Percentiles rank a stretch among this genome's conserved stretches.
phyloP scores from a whole-genome alignment of 2,113 vertebrate genomes.

The Xerus inauris region DNA sequence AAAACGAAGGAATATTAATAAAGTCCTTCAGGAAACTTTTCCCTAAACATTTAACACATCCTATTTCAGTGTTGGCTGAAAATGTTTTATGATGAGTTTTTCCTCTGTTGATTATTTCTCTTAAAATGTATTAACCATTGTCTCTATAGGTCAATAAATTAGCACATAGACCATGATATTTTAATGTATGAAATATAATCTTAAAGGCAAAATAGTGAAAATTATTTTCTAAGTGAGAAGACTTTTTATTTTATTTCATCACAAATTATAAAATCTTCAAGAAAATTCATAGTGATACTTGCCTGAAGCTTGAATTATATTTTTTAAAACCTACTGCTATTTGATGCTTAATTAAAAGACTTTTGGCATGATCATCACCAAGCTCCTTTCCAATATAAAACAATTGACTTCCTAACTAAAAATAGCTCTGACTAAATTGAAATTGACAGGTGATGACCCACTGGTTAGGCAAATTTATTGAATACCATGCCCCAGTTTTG shows the following conservation, averaged over 20 bases:
- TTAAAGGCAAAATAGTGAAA: conserved; percentile 19
- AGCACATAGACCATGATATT: background rate
- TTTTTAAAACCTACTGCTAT: background rate
- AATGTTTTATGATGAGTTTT: background rate
- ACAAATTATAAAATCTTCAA: background rate
- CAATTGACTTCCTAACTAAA: conserved; percentile 57
- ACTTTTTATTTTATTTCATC: conserved; percentile 8
- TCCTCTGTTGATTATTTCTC: background rate
- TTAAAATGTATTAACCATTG: background rate
- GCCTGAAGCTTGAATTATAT: background rate
- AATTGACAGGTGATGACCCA: conserved; percentile 63
- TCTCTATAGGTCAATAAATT: background rate
- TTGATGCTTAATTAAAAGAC: conserved; percentile 66
- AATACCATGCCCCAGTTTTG: conserved; percentile 46
- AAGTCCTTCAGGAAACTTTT: background rate
- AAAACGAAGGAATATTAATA: background rate
- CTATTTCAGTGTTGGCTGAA: background rate
- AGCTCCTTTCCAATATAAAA: conserved; percentile 51
- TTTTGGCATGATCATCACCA: conserved; percentile 33
- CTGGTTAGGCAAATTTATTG: conserved; percentile 43
- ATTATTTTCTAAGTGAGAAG: background rate
- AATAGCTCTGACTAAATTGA: conserved; percentile 65
- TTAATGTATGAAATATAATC: background rate
- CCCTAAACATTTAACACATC: conserved; percentile 15
- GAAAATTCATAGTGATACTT: conserved; percentile 3